Conservation (phyloP, 2,888 invertebrate genomes). For the Exocentrus adspersus region DNA sequence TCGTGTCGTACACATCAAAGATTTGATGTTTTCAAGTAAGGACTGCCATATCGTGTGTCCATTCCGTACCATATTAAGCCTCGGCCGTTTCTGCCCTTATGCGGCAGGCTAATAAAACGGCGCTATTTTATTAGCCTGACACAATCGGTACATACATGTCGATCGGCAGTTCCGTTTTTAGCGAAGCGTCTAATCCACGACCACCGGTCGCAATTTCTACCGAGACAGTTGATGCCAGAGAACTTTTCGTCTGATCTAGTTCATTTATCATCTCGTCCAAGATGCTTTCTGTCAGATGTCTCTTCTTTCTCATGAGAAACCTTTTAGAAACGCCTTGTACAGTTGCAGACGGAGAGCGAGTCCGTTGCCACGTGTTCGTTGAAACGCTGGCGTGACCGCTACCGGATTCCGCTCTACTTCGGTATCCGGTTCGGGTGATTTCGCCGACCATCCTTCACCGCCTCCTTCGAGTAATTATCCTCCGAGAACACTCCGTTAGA, state of each 20-base stretch:
- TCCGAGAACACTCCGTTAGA: conserved; percentile 28
- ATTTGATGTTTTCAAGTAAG: not conserved
- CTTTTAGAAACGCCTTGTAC: too few relatives aligned
- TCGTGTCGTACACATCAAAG: too few relatives aligned
- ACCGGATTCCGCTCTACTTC: too few relatives aligned
- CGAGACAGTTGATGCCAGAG: not conserved
- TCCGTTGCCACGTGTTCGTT: too few relatives aligned
- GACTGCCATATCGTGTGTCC: not conserved
- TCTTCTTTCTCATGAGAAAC: too few relatives aligned
- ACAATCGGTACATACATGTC: conserved; percentile 23
- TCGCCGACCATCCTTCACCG: conserved; percentile 6
- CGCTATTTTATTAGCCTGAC: conserved; percentile 20
- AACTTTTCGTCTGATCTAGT: too few relatives aligned
- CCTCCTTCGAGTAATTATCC: conserved; percentile 14
- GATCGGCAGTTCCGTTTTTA: conserved; percentile 30
- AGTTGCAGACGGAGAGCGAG: too few relatives aligned
- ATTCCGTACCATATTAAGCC: not conserved
- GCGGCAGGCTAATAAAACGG: conserved; percentile 20
- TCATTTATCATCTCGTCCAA: too few relatives aligned
- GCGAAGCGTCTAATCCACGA: conserved; percentile 25
- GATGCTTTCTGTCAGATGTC: too few relatives aligned
- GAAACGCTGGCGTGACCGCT: too few relatives aligned
- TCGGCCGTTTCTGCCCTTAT: conserved; percentile 1
- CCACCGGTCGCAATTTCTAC: conserved; percentile 29
- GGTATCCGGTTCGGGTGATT: too few relatives aligned